A percentile compares a stretch with the other conserved stretches of the same genome.
These are phyloP conservation scores for Limosa lapponica DNA, from an alignment of 2,797 vertebrate genomes.

Conservation along the genomic window DNA sequence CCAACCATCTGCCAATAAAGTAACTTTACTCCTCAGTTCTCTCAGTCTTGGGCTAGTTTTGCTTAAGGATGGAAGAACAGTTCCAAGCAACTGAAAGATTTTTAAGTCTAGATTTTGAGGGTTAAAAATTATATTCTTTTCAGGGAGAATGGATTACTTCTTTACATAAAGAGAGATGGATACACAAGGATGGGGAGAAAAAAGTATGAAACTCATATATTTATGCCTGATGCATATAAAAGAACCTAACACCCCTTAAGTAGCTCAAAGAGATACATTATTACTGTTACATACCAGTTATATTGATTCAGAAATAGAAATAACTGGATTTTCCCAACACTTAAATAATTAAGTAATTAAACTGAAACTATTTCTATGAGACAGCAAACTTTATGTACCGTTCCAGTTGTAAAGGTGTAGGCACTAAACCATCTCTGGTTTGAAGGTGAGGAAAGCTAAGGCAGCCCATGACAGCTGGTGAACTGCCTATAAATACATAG, in stretches of 20 bases:
- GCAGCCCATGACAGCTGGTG: background rate
- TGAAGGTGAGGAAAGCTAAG: background rate
- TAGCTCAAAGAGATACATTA: background rate
- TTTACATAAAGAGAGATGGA: background rate
- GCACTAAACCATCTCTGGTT: background rate
- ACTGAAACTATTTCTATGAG: background rate
- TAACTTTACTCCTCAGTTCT: background rate
- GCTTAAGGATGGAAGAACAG: background rate
- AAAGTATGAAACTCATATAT: background rate
- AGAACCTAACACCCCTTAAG: background rate
- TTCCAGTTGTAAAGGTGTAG: background rate
- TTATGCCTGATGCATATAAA: background rate
- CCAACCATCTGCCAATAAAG: background rate
- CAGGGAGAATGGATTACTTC: background rate
- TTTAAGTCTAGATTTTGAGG: background rate
- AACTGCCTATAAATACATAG: background rate
- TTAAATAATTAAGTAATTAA: background rate
- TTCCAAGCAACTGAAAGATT: background rate
- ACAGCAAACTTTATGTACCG: background rate
- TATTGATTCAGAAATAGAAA: background rate
- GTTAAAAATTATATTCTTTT: background rate
- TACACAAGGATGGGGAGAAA: background rate
- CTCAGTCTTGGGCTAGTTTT: background rate
- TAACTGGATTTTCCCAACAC: background rate
- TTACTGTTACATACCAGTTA: background rate